Evolutionary conservation across 2,797 vertebrate species (phyloP), one percentile per base, ranked within the genome.

Genomic region (Myiotriccus ornatus): DNA sequence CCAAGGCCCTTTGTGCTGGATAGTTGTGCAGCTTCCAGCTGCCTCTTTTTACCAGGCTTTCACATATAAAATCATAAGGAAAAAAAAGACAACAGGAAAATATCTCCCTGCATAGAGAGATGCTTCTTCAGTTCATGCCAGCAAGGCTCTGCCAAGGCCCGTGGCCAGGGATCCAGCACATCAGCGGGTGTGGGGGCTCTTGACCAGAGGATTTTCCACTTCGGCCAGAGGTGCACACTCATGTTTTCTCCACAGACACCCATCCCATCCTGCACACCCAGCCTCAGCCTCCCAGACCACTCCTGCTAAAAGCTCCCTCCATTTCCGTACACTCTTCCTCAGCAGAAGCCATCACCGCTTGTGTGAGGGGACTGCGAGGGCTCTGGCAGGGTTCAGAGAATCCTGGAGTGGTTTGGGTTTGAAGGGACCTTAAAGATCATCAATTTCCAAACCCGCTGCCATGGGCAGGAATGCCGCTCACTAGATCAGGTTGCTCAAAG

Each of bases 1-100:
- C 44, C 4, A 4, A 64, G 43, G 60, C 74, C 84, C 89, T 91
- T 92, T 76, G 52, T 70, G 63, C 67, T 44, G 41, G 80, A 67
- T 77, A 70, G 23, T 37, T 85, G 75, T 64, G 52, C 74, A 49
- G 64, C 35, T 93, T 87, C 87, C 92, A 94, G 57, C 87, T 53
- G 78, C 46, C 43, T 64, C 68, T 70, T 73, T 87, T 78, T 82
- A 67, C 44, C 3, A 0, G 34, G 18, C n/a, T 87, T 87, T 81
- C 65, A 62, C 16, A 32, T 70, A 56, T 5, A 52, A 76, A 92
- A 60, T 43, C 28, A 32, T 16, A 15, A 49, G 16, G n/a, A 46
- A 35, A 46, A 34, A 15, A 5, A 27, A 23, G 4, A 10, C 19
- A 43, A 9, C 12, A 49, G 35, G 12, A 55, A 44, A 35, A 89